Conservation (phyloP, 2,888 invertebrate genomes). For the Synanthedon tipuliformis region DNA sequence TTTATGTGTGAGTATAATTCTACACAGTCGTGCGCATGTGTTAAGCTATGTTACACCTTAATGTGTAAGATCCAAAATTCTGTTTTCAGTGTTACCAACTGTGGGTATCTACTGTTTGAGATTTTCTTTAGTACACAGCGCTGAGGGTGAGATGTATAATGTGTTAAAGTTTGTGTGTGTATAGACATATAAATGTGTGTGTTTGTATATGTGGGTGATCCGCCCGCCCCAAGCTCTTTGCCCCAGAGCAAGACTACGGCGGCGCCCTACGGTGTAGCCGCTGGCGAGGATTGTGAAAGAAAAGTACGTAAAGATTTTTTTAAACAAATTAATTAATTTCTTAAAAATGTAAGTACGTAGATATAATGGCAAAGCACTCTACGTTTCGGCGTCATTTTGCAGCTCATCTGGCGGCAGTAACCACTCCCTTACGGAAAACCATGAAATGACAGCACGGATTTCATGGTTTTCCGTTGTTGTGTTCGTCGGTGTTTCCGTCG, state of each 20-base stretch:
- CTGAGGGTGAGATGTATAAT: constrained; percentile 3
- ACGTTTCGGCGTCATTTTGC: too few species aligned
- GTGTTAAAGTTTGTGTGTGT: constrained; percentile 4
- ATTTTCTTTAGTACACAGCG: constrained; percentile 6
- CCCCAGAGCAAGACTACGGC: constrained; percentile 14
- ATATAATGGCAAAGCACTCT: too few species aligned
- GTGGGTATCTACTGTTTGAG: background rate
- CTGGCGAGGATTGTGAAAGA: constrained; percentile 18
- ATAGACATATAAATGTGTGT: constrained; percentile 10
- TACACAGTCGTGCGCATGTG: too few species aligned
- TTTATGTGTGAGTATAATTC: too few species aligned
- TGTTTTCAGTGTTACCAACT: too few species aligned
- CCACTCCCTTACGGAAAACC: too few species aligned
- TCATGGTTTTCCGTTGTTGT: too few species aligned
- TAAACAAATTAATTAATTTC: background rate
- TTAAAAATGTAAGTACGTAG: background rate
- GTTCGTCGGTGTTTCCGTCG: too few species aligned
- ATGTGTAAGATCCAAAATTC: too few species aligned
- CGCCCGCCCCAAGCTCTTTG: constrained; percentile 49
- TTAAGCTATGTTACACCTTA: too few species aligned
- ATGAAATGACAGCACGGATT: too few species aligned
- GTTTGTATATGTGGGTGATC: constrained; percentile 15
- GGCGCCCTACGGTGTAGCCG: constrained; percentile 44
- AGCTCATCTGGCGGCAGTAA: too few species aligned
- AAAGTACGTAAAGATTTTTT: constrained; percentile 20